A percentile compares a stretch with the other conserved stretches of the same genome.
Conservation (phyloP, 1,140 invertebrate genomes). For the Drosophila repleta region DNA sequence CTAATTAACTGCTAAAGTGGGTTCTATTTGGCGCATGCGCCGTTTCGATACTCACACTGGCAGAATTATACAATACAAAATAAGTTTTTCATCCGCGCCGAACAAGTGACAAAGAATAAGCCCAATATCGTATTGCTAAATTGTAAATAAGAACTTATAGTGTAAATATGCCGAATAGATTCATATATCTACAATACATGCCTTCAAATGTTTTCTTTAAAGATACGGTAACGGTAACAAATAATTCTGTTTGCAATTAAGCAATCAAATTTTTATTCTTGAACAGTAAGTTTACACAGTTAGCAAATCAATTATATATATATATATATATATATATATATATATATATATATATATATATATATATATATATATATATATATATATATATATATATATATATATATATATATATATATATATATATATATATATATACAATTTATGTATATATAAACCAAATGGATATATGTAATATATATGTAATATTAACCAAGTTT, state of each 20-base stretch:
- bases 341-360: neutral
- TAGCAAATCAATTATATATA: slow-evolving; percentile 1
- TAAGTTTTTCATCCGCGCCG: slow-evolving; percentile 42
- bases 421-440: slow-evolving; percentile 6
- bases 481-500: too few species aligned
- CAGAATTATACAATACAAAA: slow-evolving; percentile 72
- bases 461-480: too few species aligned
- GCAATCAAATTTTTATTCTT: neutral
- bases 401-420: neutral
- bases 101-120: slow-evolving; percentile 5
- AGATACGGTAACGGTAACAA: neutral
- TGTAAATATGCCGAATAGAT: neutral
- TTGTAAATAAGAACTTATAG: neutral
- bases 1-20: neutral
- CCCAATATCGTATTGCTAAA: neutral
- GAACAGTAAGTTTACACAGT: slow-evolving; percentile 1
- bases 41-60: slow-evolving; percentile 7
- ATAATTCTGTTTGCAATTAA: neutral
- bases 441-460: slow-evolving; percentile 3
- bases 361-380: neutral
- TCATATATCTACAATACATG: neutral
- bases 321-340: neutral
- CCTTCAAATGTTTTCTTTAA: neutral
- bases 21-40: slow-evolving; percentile 45
- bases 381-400: neutral